Evolutionary conservation across 53 echinoderm and acorn worm genomes (phyloP).

Genomic region (Apostichopus leukothele): DNA sequence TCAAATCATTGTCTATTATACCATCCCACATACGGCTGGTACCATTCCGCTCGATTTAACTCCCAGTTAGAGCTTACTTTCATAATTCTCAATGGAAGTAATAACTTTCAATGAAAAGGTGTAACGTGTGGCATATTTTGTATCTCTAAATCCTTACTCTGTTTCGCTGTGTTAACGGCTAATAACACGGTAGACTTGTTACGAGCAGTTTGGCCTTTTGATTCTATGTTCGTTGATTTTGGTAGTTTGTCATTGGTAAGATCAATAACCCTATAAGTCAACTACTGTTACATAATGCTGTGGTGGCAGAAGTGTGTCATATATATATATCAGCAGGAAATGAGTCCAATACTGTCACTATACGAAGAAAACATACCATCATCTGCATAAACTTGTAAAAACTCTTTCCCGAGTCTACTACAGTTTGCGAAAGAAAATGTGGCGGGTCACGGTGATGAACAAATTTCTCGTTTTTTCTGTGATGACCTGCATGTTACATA

Average conservation of each 20-base stretch:
- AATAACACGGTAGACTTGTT: slow-evolving; percentile 33
- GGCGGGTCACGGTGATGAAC: too few relatives aligned
- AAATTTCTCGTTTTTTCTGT: too few relatives aligned
- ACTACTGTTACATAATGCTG: not conserved
- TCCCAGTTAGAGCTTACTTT: not conserved
- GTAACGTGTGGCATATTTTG: slow-evolving; percentile 12
- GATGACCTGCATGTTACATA: too few relatives aligned
- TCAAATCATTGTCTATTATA: slow-evolving; percentile 24
- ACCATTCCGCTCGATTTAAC: slow-evolving; percentile 39
- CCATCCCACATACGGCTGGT: slow-evolving; percentile 31
- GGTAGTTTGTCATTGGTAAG: not conserved
- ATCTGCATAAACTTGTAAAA: too few relatives aligned
- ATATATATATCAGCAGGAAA: not conserved
- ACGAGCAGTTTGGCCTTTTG: not conserved
- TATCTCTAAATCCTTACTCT: not conserved
- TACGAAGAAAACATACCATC: too few relatives aligned
- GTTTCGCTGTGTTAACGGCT: slow-evolving; percentile 43
- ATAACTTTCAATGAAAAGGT: slow-evolving; percentile 27
- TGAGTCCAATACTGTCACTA: too few relatives aligned
- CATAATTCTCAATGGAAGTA: not conserved
- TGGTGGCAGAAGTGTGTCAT: not conserved
- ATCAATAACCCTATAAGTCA: slow-evolving; percentile 9
- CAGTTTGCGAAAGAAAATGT: too few relatives aligned
- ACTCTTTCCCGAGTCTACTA: too few relatives aligned
- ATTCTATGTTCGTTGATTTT: not conserved